Evolutionary conservation across 2,888 invertebrate genomes (phyloP).

Genomic region (Caenorhabditis imperialis): DNA sequence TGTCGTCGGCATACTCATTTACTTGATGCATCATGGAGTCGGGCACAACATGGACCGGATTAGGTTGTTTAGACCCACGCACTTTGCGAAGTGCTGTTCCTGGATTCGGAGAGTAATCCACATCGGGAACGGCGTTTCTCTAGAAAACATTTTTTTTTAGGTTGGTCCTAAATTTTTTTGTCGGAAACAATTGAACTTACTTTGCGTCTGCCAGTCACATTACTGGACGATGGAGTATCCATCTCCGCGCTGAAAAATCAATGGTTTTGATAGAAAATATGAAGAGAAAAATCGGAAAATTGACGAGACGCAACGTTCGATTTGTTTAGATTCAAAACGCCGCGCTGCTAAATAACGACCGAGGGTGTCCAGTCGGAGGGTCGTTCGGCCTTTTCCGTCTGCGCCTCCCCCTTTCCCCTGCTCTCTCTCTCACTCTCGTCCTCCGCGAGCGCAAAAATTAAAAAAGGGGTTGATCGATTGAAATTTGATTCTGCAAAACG

Average conservation of each 20-base stretch:
- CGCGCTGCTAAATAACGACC: constrained; percentile 3
- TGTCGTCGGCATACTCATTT: constrained; percentile 5
- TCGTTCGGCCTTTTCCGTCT: constrained; percentile 11
- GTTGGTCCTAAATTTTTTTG: too few relatives aligned
- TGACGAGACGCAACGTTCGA: too few relatives aligned
- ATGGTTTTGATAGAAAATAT: too few relatives aligned
- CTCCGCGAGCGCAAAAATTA: neutral
- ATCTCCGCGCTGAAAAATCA: too few relatives aligned
- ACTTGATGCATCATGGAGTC: constrained; percentile 1
- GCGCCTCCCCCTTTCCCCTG: neutral
- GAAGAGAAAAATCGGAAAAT: too few relatives aligned
- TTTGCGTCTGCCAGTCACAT: constrained; percentile 32
- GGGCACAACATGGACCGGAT: neutral
- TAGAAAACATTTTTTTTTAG: neutral
- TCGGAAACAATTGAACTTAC: constrained; percentile 1
- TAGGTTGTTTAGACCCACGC: constrained; percentile 18
- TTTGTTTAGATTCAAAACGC: constrained; percentile 13
- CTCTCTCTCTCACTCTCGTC: neutral
- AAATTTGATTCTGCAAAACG: too few relatives aligned
- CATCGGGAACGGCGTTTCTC: neutral
- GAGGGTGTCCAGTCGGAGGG: neutral
- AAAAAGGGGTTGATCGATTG: too few relatives aligned
- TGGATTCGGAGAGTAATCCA: neutral
- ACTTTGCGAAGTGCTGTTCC: constrained; percentile 12
- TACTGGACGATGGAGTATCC: constrained; percentile 28